Evolutionary conservation across 2,113 vertebrate species (phyloP), one percentile per base, ranked within the genome.

Genomic region (Gadus macrocephalus): DNA sequence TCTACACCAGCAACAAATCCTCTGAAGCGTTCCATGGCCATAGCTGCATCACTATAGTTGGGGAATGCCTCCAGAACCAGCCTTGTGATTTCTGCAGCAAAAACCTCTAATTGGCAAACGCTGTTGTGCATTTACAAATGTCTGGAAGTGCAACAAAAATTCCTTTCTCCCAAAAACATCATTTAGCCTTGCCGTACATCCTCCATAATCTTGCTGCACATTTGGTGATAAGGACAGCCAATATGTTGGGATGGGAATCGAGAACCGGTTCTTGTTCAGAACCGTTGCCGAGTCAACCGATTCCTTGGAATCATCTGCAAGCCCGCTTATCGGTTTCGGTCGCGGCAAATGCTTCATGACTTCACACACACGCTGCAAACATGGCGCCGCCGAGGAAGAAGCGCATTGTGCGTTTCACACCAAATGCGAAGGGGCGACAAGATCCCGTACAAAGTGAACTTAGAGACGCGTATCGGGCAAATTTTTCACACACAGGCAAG

Each of bases 121-220:
- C 16, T 59, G 69, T 15, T 66, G 16, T 16, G 66, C 66, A 61
- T 77, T 81, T 1, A 72, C 56, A 61, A 72, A 81, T 2, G 66
- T 78, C 31, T 75, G 67, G 58, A 80, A 80, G 64, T 71, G 62
- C 3, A 62, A 19, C 42, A 74, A 70, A 74, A 56, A 77, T 27
- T 59, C 14, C 16, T 74, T 76, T 20, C 64, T 22, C 5, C 74
- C 53, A 64, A 74, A 74, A 68, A 74, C 53, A 11, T 65, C 12
- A 73, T 65, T 72, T 19, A 69, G 20, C 31, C 27, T 72, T 31
- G 53, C 55, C 60, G 19, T 20, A 60, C 28, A 58, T 19, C 25
- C 38, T 12, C 71, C 19, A 66, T 81, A 74, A n/a, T 81, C 16
- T 6, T 20, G 14, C 49, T 69, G 56, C 3, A 69, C 59, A 2